These are phyloP conservation scores for Taenaris catops DNA, from an alignment of 2,888 invertebrate genomes.

Conservation along the genomic window DNA sequence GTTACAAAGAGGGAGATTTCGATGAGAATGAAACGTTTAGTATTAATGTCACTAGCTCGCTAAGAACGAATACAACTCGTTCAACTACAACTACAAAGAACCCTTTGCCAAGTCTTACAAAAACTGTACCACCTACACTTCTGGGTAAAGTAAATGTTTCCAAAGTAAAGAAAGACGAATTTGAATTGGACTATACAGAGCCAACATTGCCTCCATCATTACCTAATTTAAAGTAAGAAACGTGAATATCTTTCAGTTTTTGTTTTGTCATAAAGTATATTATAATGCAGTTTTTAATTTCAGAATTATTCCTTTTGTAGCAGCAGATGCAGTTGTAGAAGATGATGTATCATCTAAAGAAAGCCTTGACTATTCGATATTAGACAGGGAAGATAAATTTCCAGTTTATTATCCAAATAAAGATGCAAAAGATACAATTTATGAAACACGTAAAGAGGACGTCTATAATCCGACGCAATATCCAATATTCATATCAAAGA, in stretches of 20 bases:
- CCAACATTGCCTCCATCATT: conserved; percentile 89
- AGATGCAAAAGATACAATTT: conserved; percentile 39
- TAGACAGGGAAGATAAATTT: conserved; percentile 61
- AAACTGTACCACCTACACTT: conserved; percentile 49
- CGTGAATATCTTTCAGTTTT: conserved; percentile 1
- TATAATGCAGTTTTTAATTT: conserved; percentile 13
- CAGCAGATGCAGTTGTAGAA: conserved; percentile 89
- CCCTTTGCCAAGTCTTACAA: conserved; percentile 34
- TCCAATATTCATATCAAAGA: conserved; percentile 57
- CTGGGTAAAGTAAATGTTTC: conserved; percentile 65
- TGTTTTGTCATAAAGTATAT: background rate
- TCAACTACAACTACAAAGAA: conserved; percentile 31
- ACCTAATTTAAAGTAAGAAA: conserved; percentile 86
- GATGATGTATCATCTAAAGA: conserved; percentile 62
- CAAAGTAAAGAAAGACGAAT: conserved; percentile 80
- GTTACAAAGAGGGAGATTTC: conserved; percentile 43
- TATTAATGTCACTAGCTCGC: conserved; percentile 78
- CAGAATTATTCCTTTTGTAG: conserved; percentile 93
- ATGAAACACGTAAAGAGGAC: conserved; percentile 48
- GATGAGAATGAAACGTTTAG: conserved; percentile 75
- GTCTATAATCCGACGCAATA: conserved; percentile 54
- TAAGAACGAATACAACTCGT: conserved; percentile 59
- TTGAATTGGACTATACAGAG: conserved; percentile 85
- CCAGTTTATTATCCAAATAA: conserved; percentile 57
- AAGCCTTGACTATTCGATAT: conserved; percentile 42